These are phyloP conservation scores for Osmerus eperlanus DNA, from an alignment of 2,113 vertebrate genomes.

Conservation along the genomic window DNA sequence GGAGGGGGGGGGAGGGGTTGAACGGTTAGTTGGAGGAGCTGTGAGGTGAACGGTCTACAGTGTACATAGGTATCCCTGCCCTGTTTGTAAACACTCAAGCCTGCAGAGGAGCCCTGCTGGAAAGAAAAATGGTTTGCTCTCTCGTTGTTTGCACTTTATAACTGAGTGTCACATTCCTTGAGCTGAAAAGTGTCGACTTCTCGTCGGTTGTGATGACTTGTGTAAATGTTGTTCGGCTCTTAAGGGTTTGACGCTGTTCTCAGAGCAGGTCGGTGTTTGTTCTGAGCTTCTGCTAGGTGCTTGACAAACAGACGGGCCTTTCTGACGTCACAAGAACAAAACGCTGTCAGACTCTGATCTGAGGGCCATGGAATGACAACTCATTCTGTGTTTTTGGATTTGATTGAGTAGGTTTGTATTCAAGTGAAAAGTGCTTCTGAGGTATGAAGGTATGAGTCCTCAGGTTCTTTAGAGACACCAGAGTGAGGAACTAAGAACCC, in stretches of 20 bases:
- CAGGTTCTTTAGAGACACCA: too few species aligned
- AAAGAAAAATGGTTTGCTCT: slow-evolving; percentile 3
- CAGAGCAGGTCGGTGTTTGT: slow-evolving; percentile 26
- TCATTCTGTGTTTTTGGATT: too few species aligned
- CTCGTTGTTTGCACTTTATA: slow-evolving; percentile 50
- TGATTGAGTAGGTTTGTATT: too few species aligned
- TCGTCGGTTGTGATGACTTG: slow-evolving; percentile 22
- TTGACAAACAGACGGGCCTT: too few species aligned
- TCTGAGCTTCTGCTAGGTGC: not conserved
- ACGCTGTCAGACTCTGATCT: too few species aligned
- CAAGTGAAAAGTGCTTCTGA: too few species aligned
- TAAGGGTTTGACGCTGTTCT: slow-evolving; percentile 29
- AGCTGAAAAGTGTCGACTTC: slow-evolving; percentile 40
- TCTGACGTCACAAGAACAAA: too few species aligned
- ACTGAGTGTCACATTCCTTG: slow-evolving; percentile 49
- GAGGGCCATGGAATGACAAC: too few species aligned
- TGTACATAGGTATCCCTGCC: slow-evolving; percentile 2
- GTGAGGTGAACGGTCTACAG: not conserved
- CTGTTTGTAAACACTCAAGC: slow-evolving; percentile 39
- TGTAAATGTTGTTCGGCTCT: slow-evolving; percentile 37
- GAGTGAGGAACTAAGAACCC: too few species aligned
- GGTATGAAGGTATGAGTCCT: too few species aligned
- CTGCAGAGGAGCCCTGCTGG: slow-evolving; percentile 22
- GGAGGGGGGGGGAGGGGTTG: too few species aligned
- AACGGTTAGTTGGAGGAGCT: not conserved